Conservation (phyloP, 2,888 invertebrate species). For the Cephus runcator region DNA sequence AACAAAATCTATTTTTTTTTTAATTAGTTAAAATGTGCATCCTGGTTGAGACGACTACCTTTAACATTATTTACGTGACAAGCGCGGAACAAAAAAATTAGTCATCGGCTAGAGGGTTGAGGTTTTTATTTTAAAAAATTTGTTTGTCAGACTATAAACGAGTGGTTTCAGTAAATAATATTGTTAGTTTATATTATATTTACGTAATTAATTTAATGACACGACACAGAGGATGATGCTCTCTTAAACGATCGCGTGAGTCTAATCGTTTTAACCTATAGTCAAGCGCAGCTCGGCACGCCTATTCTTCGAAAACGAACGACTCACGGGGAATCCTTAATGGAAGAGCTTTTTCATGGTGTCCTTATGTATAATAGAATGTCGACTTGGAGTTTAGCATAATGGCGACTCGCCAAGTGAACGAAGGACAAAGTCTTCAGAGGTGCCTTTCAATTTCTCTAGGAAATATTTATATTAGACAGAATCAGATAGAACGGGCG, state of each 20-base stretch:
- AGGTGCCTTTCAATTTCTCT: neutral
- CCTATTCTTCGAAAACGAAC: neutral
- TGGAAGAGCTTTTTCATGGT: neutral
- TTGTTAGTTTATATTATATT: neutral
- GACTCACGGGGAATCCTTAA: neutral
- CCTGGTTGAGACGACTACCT: no score
- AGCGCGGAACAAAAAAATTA: no score
- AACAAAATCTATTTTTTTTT: no score
- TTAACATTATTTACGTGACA: no score
- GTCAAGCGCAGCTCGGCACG: neutral
- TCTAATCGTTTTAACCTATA: neutral
- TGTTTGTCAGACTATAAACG: neutral
- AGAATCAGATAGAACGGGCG: neutral
- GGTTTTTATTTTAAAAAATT: no score
- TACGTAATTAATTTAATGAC: neutral
- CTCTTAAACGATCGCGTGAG: neutral
- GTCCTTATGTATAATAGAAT: neutral
- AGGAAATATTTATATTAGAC: neutral
- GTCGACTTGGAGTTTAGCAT: neutral
- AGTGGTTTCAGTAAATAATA: neutral
- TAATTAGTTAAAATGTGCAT: no score
- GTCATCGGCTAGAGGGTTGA: no score
- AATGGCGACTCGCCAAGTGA: neutral
- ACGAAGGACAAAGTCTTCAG: neutral
- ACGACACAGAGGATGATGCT: neutral